Evolutionary conservation across 2,797 vertebrate genomes (phyloP).

Genomic region (Anguilla pacifica): DNA sequence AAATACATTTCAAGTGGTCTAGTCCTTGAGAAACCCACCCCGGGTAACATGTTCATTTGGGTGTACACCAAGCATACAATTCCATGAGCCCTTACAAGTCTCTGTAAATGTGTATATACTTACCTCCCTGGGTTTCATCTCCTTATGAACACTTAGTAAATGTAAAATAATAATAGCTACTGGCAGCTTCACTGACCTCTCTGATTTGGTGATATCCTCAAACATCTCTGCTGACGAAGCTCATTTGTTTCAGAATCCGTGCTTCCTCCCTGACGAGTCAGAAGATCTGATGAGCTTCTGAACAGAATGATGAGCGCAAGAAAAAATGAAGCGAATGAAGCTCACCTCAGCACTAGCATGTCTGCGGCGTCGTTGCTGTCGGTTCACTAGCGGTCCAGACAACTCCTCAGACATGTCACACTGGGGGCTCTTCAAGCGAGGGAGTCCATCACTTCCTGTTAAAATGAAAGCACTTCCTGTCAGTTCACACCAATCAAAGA

Average conservation of each 20-base stretch:
- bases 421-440: conserved; percentile 65
- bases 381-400: conserved; percentile 59
- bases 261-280: conserved; percentile 68
- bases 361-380: conserved; percentile 62
- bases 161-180: neutral
- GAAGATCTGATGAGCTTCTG: neutral
- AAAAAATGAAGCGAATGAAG: neutral
- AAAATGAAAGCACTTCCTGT: conserved; percentile 21
- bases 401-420: conserved; percentile 78
- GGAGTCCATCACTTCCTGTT: conserved; percentile 81
- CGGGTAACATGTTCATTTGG: neutral
- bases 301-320: neutral
- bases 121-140: neutral
- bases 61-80: neutral
- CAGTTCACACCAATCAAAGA: neutral
- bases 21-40: neutral
- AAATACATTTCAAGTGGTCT: neutral
- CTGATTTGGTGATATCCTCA: conserved; percentile 53
- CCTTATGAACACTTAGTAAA: neutral
- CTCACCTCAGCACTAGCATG: conserved; percentile 80
- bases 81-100: neutral
- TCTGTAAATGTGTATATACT: neutral
- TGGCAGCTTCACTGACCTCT: conserved; percentile 70
- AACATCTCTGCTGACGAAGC: conserved; percentile 47
- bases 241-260: conserved; percentile 68